Percentiles rank a stretch among this genome's conserved stretches.
phyloP scores from a whole-genome alignment of 2,113 vertebrate species.

The Psilopsiagon aurifrons region DNA sequence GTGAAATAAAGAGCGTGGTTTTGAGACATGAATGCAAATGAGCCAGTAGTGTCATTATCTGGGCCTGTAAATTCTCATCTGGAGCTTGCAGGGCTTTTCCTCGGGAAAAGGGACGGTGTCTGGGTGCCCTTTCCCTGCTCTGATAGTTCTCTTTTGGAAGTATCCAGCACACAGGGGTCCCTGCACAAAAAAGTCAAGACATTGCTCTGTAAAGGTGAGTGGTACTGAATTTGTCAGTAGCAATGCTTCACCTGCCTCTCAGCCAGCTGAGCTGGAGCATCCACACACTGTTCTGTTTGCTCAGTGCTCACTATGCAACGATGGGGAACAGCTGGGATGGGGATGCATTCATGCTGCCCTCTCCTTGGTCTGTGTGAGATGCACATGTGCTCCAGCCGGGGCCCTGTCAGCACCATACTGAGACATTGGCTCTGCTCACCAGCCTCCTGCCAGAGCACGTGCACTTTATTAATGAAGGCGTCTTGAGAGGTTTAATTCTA shows the following conservation, averaged over 20 bases:
- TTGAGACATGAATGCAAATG: fast-evolving
- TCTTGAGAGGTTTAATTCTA: not conserved
- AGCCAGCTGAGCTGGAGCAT: not conserved
- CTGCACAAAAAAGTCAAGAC: not conserved
- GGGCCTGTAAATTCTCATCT: not conserved
- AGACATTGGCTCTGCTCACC: not conserved
- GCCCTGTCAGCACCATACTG: not conserved
- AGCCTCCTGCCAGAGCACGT: not conserved
- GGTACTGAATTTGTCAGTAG: not conserved
- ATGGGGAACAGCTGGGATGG: not conserved
- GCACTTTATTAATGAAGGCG: not conserved
- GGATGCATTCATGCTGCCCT: not conserved
- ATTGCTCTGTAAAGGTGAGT: not conserved
- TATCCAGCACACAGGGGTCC: not conserved
- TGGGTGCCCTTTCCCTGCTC: not conserved
- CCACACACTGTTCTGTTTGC: fast-evolving
- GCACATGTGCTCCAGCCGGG: fast-evolving
- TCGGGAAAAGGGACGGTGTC: not conserved
- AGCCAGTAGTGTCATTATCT: not conserved
- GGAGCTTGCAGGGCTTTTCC: not conserved
- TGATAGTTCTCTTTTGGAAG: not conserved
- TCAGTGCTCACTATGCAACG: fast-evolving
- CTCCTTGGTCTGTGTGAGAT: not conserved
- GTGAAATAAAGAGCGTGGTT: not conserved
- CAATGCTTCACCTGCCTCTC: fast-evolving